A percentile compares a stretch with the other conserved stretches of the same genome.
Conservation (phyloP, 2,113 vertebrate genomes). For the Psammodynastes pulverulentus region DNA sequence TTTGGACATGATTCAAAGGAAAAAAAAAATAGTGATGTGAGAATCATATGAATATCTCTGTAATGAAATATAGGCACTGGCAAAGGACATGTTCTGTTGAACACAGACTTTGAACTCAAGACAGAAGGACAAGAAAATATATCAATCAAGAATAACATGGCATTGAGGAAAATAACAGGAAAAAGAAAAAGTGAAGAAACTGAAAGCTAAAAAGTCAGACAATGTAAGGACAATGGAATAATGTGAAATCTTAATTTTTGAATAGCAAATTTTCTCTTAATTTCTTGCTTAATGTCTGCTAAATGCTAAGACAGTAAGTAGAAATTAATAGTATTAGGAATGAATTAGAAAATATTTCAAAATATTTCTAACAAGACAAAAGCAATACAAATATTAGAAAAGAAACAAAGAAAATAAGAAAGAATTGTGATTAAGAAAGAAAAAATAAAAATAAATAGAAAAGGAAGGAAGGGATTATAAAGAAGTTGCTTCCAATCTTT, state of each 20-base stretch:
- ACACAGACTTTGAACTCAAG: not conserved
- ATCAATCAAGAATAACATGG: not conserved
- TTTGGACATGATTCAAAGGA: not conserved
- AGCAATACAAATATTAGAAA: not conserved
- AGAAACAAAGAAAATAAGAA: not conserved
- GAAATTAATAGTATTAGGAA: not conserved
- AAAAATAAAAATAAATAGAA: not conserved
- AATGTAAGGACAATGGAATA: not conserved
- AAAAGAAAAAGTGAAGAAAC: not conserved
- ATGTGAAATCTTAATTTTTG: not conserved
- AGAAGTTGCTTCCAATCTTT: not conserved
- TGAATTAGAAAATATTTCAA: not conserved
- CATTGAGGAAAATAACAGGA: not conserved
- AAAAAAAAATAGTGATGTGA: not conserved
- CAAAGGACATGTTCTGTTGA: not conserved
- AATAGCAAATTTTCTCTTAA: not conserved
- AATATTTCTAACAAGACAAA: not conserved
- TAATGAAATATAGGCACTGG: not conserved
- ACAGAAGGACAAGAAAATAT: not conserved
- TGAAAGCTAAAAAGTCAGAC: not conserved
- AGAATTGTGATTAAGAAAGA: not conserved
- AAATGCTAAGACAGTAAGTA: not conserved
- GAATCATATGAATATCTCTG: not conserved
- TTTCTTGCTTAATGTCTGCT: not conserved
- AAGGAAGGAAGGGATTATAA: not conserved